Base-by-base conservation (phyloP, 2,113 vertebrate genomes). In the Silurus meridionalis region DNA sequence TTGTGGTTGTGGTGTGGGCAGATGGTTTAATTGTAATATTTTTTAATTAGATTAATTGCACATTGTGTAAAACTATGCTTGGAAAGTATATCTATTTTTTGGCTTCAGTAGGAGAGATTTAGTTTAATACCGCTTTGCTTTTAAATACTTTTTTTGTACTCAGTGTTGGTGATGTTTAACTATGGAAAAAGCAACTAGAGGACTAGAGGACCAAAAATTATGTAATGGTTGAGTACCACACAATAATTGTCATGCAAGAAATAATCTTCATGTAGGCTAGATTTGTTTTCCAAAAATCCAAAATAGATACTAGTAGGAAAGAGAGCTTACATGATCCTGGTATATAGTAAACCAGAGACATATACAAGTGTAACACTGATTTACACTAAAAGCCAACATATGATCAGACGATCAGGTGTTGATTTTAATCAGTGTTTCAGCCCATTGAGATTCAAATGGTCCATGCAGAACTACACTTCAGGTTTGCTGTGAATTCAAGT, bases 341-440 rank as follows among this genome's bases (percentile, higher is more conserved):
- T 11, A 74, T 50, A 3, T 23, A 52, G 71, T 77, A 55, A 53
- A 23, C 52, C 15, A 55, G n/a, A 11, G 25, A 25, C 6, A 55
- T 77, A 63, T 23, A 53, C 74, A 46, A 3, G n/a, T 37, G 21
- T 46, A 60, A 8, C 28, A 48, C 2, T 61, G 17, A 61, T 21
- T 80, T 48, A 80, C 8, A 21, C 57, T 60, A 21, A 60, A 80
- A 17, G 4, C 21, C 25, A 79, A 5, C 14, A 19, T 9, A 52
- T 78, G n/a, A 57, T 55, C 52, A 28, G 11, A 15, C 13, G 60
- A 17, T 17, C 48, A 72, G 7, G 37, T 23, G 6, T 17, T 17
- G 78, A 80, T 60, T 80, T 80, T 37, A 80, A 80, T 80, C 55
- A 78, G 48, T 5, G 72, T 52, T 52, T 75, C 48, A 28, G 78